Percentiles rank a stretch among this genome's conserved stretches.
Evolutionary conservation across 1,140 invertebrate genomes (phyloP).

Genomic region (Babylonia areolata): DNA sequence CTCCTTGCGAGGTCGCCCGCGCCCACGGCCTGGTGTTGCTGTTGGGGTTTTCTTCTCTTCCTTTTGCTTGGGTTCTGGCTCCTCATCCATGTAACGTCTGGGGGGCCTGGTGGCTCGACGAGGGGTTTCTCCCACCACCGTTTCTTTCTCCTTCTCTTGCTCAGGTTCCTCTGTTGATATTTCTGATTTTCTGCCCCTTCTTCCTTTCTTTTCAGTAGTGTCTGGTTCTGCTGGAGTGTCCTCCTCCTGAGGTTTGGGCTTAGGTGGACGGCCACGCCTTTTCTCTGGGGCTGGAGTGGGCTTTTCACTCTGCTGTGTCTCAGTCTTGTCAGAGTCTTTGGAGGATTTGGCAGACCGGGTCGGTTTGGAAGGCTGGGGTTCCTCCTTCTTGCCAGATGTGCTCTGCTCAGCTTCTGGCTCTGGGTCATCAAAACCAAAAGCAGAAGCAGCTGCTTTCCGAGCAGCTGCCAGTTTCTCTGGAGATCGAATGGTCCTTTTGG

Average conservation of each 20-base stretch:
- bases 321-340: slow-evolving; percentile 23
- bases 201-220: slow-evolving; percentile 34
- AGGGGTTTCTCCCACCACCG: slow-evolving; percentile 35
- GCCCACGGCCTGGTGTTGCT: background rate
- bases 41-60: slow-evolving; percentile 40
- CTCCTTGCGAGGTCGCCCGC: slow-evolving; percentile 40
- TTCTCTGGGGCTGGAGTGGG: slow-evolving; percentile 29
- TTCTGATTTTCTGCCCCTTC: slow-evolving; percentile 13
- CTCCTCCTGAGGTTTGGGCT: slow-evolving; percentile 35
- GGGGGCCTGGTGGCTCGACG: slow-evolving; percentile 39
- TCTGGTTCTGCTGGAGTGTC: slow-evolving; percentile 34
- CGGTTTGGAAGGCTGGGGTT: slow-evolving; percentile 13
- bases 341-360: slow-evolving; percentile 13
- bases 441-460: slow-evolving; percentile 44
- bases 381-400: slow-evolving; percentile 22
- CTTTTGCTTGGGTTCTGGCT: slow-evolving; percentile 37
- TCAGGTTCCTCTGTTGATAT: slow-evolving; percentile 24
- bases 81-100: slow-evolving; percentile 46
- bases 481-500: slow-evolving; percentile 43
- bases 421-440: slow-evolving; percentile 51
- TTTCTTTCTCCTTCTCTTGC: slow-evolving; percentile 36
- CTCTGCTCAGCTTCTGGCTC: slow-evolving; percentile 32
- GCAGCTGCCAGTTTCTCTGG: slow-evolving; percentile 49
- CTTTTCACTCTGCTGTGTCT: slow-evolving; percentile 19
- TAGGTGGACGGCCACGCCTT: slow-evolving; percentile 40